Base-by-base conservation (phyloP, 1,140 invertebrate species). In the Orchesella cincta region DNA sequence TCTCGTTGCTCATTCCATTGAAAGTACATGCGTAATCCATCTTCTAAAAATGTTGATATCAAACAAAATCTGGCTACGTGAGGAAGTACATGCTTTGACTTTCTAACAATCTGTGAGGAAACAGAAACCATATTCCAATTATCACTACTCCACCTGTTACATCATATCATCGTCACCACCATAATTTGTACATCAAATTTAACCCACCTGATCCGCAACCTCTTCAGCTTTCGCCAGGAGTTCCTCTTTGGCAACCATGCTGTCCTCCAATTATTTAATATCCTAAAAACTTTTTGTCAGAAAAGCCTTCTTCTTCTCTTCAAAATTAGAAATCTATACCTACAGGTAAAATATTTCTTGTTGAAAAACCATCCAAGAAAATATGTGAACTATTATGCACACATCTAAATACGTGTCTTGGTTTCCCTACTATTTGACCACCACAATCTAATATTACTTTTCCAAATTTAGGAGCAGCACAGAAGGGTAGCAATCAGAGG, bases 41-140 rank as follows among this genome's bases (percentile, higher is more conserved):
- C 98, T 88, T 99, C 98, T 34, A 99, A 89, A 88, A 99, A 99
- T 82, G 98, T 99, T 77, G 96, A 96, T 82, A 99, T 98, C n/a
- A 99, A 90, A 85, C 97, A 99, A 46, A 99, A 87, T 78, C 98
- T 89, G 1, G 98, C 98, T 72, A 98, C 88, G 78, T 97, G 98
- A 28, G 98, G 98, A 82, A 99, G 87, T 75, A 98, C 88, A 86
- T 96, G 90, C 87, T 99, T 98, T 70, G 93, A 92, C 87, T 94
- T 92, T 83, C 96, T 90, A 80, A 97, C 91, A 70, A 98, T 92
- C 96, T 98, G 85, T 39, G 87, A 70, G 75, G 29, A 3, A 51
- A 80, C 5, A 20, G 28, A 33, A 75, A n/a, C 20, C n/a, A 35
- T 36, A 23, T 52, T 52, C 26, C n/a, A 73, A 18, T 36, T 26